A percentile compares a stretch with the other conserved stretches of the same genome.
These are phyloP conservation scores for Salarias fasciatus DNA, from an alignment of 2,797 vertebrate species.

Conservation along the genomic window DNA sequence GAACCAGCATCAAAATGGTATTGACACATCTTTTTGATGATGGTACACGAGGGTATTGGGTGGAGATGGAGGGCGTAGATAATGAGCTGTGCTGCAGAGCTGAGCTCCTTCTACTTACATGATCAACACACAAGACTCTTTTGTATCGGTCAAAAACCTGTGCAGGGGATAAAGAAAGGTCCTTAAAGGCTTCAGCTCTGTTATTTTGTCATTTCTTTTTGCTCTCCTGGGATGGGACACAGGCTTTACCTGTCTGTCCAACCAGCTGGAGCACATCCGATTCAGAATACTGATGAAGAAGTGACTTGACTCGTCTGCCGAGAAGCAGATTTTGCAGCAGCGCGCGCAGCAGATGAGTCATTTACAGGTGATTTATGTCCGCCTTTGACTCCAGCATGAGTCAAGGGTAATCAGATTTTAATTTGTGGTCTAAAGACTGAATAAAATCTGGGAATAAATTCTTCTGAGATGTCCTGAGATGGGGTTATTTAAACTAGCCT, in stretches of 20 bases:
- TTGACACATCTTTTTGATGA: too few relatives aligned
- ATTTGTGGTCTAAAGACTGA: slow-evolving; percentile 27
- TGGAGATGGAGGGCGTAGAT: too few relatives aligned
- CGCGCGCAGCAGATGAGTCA: slow-evolving; percentile 17
- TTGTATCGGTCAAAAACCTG: slow-evolving; percentile 35
- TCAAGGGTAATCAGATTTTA: slow-evolving; percentile 37
- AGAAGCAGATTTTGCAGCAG: slow-evolving; percentile 20
- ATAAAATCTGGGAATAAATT: slow-evolving; percentile 23
- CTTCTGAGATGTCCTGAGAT: background rate
- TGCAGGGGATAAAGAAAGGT: slow-evolving; percentile 25
- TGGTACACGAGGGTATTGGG: too few relatives aligned
- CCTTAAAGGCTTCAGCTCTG: slow-evolving; percentile 17
- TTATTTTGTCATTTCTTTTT: slow-evolving; percentile 20
- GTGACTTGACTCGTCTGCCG: slow-evolving; percentile 9
- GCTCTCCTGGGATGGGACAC: slow-evolving; percentile 22
- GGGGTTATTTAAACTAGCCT: background rate
- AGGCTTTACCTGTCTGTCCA: slow-evolving; percentile 27
- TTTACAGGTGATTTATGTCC: slow-evolving; percentile 37
- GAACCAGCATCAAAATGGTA: too few relatives aligned
- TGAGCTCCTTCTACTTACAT: background rate
- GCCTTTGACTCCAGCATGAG: slow-evolving; percentile 23
- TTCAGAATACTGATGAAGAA: slow-evolving; percentile 41
- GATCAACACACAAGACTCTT: slow-evolving; percentile 26
- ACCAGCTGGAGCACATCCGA: slow-evolving; percentile 28
- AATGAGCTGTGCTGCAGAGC: too few relatives aligned